Conservation (phyloP, 2,113 vertebrate species). For the Scolopax mira region DNA sequence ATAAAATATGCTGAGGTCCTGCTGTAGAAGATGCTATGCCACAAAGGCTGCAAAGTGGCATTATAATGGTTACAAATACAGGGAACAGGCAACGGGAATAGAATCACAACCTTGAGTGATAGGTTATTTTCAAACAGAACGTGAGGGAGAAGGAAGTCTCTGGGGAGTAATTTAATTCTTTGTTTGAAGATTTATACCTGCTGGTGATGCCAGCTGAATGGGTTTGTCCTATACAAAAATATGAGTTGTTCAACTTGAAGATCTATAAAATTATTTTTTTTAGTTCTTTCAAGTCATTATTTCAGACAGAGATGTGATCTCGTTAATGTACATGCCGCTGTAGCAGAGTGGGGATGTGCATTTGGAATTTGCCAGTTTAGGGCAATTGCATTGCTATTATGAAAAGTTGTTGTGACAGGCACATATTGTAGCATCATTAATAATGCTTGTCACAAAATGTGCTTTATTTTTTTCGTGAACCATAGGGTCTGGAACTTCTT, state of each 20-base stretch:
- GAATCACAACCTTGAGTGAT: neutral
- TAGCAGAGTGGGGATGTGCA: neutral
- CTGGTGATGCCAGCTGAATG: neutral
- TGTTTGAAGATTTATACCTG: neutral
- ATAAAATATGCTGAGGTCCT: neutral
- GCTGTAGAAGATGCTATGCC: neutral
- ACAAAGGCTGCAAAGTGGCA: neutral
- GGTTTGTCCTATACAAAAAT: neutral
- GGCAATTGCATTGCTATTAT: neutral
- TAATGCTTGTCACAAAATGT: neutral
- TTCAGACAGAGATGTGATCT: neutral
- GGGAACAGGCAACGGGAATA: neutral
- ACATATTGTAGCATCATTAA: neutral
- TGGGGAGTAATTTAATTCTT: neutral
- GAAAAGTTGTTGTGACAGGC: neutral
- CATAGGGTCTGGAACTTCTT: neutral
- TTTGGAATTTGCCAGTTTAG: neutral
- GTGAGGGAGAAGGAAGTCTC: neutral
- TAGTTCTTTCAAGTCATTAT: neutral
- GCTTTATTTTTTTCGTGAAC: neutral
- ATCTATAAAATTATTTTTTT: neutral
- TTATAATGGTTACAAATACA: neutral
- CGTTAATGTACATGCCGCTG: neutral
- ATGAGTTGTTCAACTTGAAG: neutral
- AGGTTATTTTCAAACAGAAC: constrained; percentile 25